Evolutionary conservation across 1,140 invertebrate species (phyloP).

Genomic region (Sycophila sp.): DNA sequence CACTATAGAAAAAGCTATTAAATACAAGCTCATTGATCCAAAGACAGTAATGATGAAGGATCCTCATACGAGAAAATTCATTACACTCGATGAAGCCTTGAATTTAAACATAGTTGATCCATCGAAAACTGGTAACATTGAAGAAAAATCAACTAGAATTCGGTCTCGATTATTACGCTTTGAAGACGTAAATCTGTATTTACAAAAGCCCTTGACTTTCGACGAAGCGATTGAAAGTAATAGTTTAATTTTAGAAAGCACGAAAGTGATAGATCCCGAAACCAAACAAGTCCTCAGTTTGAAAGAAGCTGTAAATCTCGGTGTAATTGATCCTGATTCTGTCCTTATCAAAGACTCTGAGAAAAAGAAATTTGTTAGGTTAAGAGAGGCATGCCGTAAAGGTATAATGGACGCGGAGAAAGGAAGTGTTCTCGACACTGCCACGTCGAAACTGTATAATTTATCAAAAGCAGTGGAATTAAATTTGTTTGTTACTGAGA

Average conservation of each 20-base stretch:
- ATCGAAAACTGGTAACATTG: not conserved
- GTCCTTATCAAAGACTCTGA: slow-evolving; percentile 88
- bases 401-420: slow-evolving; percentile 89
- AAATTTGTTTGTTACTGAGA: slow-evolving; percentile 80
- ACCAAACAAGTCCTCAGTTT: slow-evolving; percentile 78
- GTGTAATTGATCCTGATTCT: slow-evolving; percentile 87
- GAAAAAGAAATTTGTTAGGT: slow-evolving; percentile 82
- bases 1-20: slow-evolving; percentile 82
- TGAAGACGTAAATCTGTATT: not conserved
- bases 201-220: not conserved
- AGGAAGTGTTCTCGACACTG: slow-evolving; percentile 83
- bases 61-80: not conserved
- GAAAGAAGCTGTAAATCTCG: slow-evolving; percentile 83
- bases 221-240: not conserved
- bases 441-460: slow-evolving; percentile 81
- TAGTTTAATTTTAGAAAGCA: not conserved
- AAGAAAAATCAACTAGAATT: not conserved
- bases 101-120: not conserved
- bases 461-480: slow-evolving; percentile 79
- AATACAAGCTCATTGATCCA: slow-evolving; percentile 80
- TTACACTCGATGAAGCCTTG: not conserved
- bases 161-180: not conserved
- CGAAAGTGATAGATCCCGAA: slow-evolving; percentile 78
- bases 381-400: slow-evolving; percentile 86
- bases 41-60: slow-evolving; percentile 73